These are phyloP conservation scores for Eupithecia abbreviata DNA, from an alignment of 2,888 invertebrate genomes.

Conservation along the genomic window DNA sequence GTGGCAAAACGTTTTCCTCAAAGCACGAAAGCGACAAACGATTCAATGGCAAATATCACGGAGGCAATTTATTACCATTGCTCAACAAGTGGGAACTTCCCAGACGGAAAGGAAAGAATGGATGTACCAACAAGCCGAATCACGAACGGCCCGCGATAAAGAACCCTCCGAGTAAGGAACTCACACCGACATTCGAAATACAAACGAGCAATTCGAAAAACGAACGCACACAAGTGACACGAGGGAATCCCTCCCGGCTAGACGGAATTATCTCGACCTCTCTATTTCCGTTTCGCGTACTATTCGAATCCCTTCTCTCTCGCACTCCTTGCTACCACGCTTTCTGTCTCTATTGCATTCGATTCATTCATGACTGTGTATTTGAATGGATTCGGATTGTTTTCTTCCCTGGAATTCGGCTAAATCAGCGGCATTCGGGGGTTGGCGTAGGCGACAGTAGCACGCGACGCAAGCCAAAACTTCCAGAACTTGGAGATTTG, in stretches of 20 bases:
- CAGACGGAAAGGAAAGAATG: conserved; percentile 76
- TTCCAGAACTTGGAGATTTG: conserved; percentile 20
- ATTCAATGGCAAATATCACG: conserved; percentile 81
- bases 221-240: conserved; percentile 82
- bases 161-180: conserved; percentile 66
- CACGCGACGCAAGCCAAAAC: conserved; percentile 53
- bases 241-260: conserved; percentile 83
- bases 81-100: conserved; percentile 78
- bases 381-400: conserved; percentile 79
- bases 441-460: conserved; percentile 54
- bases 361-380: conserved; percentile 79
- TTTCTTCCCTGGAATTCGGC: conserved; percentile 65
- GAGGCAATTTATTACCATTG: conserved; percentile 83
- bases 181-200: conserved; percentile 75
- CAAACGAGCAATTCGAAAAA: conserved; percentile 77
- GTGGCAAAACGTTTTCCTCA: conserved; percentile 78
- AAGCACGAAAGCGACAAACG: conserved; percentile 82
- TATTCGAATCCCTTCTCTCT: conserved; percentile 78
- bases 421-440: conserved; percentile 64
- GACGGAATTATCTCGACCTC: conserved; percentile 82
- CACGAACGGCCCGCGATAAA: conserved; percentile 57
- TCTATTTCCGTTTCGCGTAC: conserved; percentile 84
- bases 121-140: conserved; percentile 60
- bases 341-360: conserved; percentile 77
- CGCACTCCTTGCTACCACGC: conserved; percentile 50